phyloP scores from a whole-genome alignment of 2,888 invertebrate species.

The Gerris lacustris region DNA sequence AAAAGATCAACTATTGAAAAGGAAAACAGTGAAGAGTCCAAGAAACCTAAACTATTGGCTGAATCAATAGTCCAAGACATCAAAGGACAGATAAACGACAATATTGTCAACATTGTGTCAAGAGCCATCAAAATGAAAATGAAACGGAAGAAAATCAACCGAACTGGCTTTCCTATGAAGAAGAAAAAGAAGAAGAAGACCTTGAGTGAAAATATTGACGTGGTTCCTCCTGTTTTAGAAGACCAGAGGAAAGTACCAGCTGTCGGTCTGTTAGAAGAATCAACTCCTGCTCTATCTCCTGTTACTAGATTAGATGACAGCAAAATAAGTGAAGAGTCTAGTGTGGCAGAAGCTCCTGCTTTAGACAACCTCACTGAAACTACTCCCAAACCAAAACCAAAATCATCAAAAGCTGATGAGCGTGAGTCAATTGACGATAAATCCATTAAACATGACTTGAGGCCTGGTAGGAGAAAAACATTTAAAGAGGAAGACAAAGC shows the following conservation, averaged over 20 bases:
- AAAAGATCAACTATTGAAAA: constrained; percentile 9
- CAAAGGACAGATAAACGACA: constrained; percentile 26
- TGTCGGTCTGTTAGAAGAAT: constrained; percentile 13
- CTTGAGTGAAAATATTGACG: constrained; percentile 9
- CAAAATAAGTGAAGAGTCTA: not conserved
- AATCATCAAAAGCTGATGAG: not conserved
- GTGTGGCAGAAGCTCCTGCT: constrained; percentile 4
- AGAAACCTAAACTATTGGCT: constrained; percentile 10
- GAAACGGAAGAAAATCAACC: constrained; percentile 62
- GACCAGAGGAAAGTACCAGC: constrained; percentile 23
- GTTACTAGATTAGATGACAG: constrained; percentile 16
- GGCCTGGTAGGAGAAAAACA: not conserved
- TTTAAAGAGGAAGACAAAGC: constrained; percentile 7
- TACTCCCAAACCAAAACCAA: not conserved
- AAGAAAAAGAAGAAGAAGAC: constrained; percentile 67
- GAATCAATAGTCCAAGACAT: constrained; percentile 18
- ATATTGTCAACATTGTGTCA: constrained; percentile 22
- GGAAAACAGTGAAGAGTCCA: constrained; percentile 21
- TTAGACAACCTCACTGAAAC: not conserved
- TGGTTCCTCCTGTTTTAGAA: constrained; percentile 21
- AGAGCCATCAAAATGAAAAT: constrained; percentile 40
- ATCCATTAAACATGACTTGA: not conserved
- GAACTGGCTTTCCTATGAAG: constrained; percentile 76
- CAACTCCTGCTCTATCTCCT: constrained; percentile 23
- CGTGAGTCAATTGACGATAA: not conserved